These are phyloP conservation scores for Chiloscyllium punctatum DNA, from an alignment of 2,797 vertebrate genomes.

Conservation along the genomic window DNA sequence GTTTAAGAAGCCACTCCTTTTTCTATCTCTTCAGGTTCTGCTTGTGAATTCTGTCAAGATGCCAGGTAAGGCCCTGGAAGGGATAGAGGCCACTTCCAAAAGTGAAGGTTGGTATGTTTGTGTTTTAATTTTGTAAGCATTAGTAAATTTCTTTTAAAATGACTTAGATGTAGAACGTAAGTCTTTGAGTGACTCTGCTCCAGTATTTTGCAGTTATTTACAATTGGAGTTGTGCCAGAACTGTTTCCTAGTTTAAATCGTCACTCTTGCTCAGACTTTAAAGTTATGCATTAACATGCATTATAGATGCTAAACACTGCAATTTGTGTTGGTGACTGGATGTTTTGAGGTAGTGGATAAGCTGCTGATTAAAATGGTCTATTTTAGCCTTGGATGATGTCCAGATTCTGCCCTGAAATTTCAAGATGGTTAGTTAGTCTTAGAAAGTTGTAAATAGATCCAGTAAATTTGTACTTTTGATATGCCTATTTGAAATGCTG, in stretches of 20 bases:
- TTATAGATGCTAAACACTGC: no score
- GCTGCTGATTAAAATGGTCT: not conserved
- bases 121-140: constrained; percentile 24
- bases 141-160: not conserved
- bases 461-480: not conserved
- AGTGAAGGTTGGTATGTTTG: constrained; percentile 45
- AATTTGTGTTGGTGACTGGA: no score
- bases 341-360: no score
- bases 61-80: constrained; percentile 53
- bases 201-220: not conserved
- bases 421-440: not conserved
- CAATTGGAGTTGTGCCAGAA: not conserved
- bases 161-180: no score
- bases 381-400: not conserved
- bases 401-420: no score
- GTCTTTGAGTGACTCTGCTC: not conserved
- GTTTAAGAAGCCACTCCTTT: constrained; percentile 45
- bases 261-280: no score
- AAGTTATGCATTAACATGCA: no score
- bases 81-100: constrained; percentile 43
- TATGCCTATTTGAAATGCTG: not conserved
- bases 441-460: no score
- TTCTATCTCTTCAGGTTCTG: constrained; percentile 48
- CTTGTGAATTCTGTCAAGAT: constrained; percentile 44
- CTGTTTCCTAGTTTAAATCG: no score